Conservation (phyloP, 2,113 vertebrate species). For the Stigmatopora nigra region DNA sequence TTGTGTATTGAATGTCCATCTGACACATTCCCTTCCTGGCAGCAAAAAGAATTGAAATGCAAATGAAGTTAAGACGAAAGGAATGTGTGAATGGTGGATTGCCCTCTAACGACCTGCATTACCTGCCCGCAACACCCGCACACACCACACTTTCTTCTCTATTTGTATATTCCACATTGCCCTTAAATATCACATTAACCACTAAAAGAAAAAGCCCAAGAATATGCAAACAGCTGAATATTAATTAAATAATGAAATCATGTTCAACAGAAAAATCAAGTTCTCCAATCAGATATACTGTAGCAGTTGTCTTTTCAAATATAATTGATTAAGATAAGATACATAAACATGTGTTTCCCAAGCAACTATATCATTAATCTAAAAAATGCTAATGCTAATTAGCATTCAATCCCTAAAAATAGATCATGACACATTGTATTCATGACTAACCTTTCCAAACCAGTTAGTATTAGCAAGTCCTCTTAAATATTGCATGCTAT, state of each 20-base stretch:
- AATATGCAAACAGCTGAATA: too few relatives aligned
- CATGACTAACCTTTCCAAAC: neutral
- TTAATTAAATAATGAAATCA: too few relatives aligned
- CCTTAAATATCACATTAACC: neutral
- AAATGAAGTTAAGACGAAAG: conserved; percentile 40
- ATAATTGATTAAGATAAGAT: neutral
- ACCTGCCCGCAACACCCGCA: conserved; percentile 7
- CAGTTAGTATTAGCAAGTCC: neutral
- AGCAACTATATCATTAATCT: neutral
- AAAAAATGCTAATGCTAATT: neutral
- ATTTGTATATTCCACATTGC: conserved; percentile 6
- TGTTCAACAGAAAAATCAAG: too few relatives aligned
- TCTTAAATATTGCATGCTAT: too few relatives aligned
- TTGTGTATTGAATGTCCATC: conserved; percentile 49
- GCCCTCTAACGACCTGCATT: conserved; percentile 35
- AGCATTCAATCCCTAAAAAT: neutral
- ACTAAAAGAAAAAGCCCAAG: neutral
- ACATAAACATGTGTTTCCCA: neutral
- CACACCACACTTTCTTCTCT: conserved; percentile 1
- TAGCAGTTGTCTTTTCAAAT: neutral
- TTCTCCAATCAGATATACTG: too few relatives aligned
- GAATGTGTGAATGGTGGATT: conserved; percentile 50
- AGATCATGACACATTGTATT: neutral
- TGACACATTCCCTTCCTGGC: conserved; percentile 10
- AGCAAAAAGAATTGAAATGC: conserved; percentile 20